Conservation (phyloP, 2,113 vertebrate species). For the Gobiocypris rarus region DNA sequence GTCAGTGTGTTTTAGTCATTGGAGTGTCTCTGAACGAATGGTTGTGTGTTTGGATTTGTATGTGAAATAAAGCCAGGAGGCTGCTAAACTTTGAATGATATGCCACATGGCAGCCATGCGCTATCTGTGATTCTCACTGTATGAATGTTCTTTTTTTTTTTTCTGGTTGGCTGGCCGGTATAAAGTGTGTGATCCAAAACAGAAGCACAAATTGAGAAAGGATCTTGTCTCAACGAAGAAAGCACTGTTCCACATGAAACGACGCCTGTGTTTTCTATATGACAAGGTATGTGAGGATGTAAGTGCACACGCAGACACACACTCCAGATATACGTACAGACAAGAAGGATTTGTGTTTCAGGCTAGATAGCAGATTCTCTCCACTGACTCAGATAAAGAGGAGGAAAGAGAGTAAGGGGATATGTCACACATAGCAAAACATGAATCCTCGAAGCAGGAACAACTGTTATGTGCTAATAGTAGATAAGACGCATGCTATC, state of each 20-base stretch:
- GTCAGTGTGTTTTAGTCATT: not conserved
- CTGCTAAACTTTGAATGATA: not conserved
- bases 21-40: not conserved
- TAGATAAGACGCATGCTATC: conserved; percentile 61
- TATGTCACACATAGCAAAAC: not conserved
- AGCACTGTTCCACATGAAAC: conserved; percentile 22
- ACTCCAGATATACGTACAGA: conserved; percentile 30
- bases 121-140: conserved; percentile 37
- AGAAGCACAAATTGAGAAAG: conserved; percentile 18
- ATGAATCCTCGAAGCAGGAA: conserved; percentile 18
- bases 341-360: conserved; percentile 7
- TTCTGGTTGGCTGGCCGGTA: not conserved
- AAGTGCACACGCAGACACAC: conserved; percentile 7
- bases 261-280: conserved; percentile 18
- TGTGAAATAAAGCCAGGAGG: not conserved
- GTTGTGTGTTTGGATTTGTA: not conserved
- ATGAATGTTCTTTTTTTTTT: conserved; percentile 5
- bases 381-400: conserved; percentile 1
- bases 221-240: not conserved
- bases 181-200: conserved; percentile 33
- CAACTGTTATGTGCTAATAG: conserved; percentile 58
- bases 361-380: not conserved
- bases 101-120: conserved; percentile 21
- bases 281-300: conserved; percentile 2
- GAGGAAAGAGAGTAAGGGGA: not conserved